Base-by-base conservation (phyloP, 2,113 vertebrate species). In the Nanger granti region DNA sequence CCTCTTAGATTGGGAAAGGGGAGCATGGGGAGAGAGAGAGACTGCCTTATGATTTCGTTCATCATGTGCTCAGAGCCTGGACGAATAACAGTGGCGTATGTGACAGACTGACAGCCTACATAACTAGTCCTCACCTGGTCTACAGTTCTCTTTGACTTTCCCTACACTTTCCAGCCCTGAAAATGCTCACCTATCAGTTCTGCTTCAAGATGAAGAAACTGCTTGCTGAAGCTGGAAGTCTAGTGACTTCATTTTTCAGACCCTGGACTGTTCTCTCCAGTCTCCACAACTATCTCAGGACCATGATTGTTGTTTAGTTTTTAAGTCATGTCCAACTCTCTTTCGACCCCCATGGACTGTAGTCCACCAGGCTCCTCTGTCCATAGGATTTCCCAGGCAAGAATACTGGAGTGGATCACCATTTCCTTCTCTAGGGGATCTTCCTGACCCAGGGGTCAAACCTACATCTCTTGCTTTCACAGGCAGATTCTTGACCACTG, bases 31-130 rank as follows among this genome's bases (percentile, higher is more conserved):
- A 31, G 37, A 59, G 18, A 59, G 18, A 4, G 14, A 66, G 28
- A 64, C 37, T 31, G 62, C 66, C 13, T 26, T 20, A 9, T 9
- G 41, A 29, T 34, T 49, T 52, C 82, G 5, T 55, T 82, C 26
- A 1, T 91, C 2, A 2, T 8, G 24, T 17, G 59, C 28, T 73
- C 22, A n/a, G 44, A 87, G 18, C 54, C 64, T 28, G 9, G 31
- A 54, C 3, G 13, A 88, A 1, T 44, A 26, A 55, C 47, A 5
- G 54, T 17, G 37, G 20, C 31, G 2, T 2, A 3, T 1, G 3
- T 66, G 34, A 26, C 85, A 73, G 80, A 80, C 20, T 18, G 2
- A 8, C 34, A 69, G 34, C 34, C 66, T 69, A 5, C 34, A n/a
- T 69, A n/a, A n/a, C 66, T 20, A 69, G 17, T 69, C 66, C 66